Evolutionary conservation across 2,797 vertebrate genomes (phyloP).

Genomic region (Urosaurus nigricauda): DNA sequence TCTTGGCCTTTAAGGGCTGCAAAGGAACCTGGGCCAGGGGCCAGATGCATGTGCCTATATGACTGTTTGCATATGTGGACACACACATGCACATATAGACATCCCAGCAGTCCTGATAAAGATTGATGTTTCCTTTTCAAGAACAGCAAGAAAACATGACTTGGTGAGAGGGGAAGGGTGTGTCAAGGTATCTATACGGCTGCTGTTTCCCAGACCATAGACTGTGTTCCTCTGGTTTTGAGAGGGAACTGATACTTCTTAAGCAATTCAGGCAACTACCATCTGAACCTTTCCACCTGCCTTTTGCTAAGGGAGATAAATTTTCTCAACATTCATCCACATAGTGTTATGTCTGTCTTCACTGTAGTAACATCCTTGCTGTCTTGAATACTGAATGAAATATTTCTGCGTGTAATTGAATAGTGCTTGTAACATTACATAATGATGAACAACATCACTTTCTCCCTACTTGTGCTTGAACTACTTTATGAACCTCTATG

Average conservation of each 20-base stretch:
- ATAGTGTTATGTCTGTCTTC: not conserved
- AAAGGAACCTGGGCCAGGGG: not conserved
- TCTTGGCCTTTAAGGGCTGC: not conserved
- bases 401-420: not conserved
- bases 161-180: not conserved
- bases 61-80: too few relatives aligned
- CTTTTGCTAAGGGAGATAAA: not conserved
- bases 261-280: not conserved
- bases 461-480: not conserved
- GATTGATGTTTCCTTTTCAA: not conserved
- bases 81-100: not conserved
- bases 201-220: not conserved
- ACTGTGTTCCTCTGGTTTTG: not conserved
- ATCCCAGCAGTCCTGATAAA: not conserved
- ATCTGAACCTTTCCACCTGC: slow-evolving; percentile 4
- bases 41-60: not conserved
- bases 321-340: too few relatives aligned
- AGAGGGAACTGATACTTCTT: not conserved
- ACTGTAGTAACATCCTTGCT: not conserved
- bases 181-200: not conserved
- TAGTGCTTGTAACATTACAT: not conserved
- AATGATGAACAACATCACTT: not conserved
- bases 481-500: not conserved
- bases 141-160: not conserved
- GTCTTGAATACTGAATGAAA: not conserved